These are phyloP conservation scores for Uromys caudimaculatus DNA, from an alignment of 2,797 vertebrate species.

Conservation along the genomic window DNA sequence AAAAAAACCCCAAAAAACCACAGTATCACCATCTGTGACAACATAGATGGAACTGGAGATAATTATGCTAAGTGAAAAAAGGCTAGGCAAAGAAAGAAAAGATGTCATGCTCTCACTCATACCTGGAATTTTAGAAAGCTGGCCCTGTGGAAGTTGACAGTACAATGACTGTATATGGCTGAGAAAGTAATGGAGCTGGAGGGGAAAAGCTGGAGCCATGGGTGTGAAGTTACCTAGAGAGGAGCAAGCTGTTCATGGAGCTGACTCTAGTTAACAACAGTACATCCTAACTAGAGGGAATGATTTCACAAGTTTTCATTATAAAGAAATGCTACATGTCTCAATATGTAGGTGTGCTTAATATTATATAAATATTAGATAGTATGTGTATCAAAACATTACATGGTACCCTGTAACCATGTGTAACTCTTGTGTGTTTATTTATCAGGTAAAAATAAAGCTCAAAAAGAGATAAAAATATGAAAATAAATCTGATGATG, in stretches of 20 bases:
- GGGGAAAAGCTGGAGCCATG: too few species aligned
- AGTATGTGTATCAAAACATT: background rate
- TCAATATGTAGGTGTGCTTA: background rate
- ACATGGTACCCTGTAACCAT: background rate
- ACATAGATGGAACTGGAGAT: background rate
- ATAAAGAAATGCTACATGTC: background rate
- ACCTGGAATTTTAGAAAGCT: background rate
- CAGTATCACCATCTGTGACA: background rate
- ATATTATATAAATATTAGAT: background rate
- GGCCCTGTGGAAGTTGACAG: background rate
- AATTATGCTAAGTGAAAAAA: background rate
- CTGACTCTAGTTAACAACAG: background rate
- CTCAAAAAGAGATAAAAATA: background rate
- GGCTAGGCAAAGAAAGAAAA: background rate
- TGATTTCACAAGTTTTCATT: background rate
- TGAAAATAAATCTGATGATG: background rate
- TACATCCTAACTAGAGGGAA: background rate
- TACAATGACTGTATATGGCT: background rate
- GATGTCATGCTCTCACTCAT: background rate
- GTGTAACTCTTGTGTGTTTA: background rate
- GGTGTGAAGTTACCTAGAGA: background rate
- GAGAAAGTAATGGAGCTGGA: background rate
- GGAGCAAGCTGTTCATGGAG: background rate
- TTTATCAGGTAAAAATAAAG: background rate
- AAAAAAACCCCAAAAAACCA: background rate